phyloP scores from a whole-genome alignment of 2,888 invertebrate genomes.

The Stenurella melanura region DNA sequence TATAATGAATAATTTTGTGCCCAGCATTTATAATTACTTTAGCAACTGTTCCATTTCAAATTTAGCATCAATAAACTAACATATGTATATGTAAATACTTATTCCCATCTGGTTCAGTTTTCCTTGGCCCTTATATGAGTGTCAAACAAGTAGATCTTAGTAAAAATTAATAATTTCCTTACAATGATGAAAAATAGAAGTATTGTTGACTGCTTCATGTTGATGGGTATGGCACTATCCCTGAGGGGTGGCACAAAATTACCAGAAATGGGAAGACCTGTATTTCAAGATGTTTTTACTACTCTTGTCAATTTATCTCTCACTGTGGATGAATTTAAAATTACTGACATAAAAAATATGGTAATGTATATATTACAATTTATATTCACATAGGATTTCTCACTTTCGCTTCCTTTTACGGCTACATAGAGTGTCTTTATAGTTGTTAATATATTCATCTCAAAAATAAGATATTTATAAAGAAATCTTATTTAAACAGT shows the following conservation, averaged over 20 bases:
- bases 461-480: too few species aligned
- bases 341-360: constrained; percentile 53
- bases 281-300: constrained; percentile 53
- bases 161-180: neutral
- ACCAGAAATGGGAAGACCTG: constrained; percentile 56
- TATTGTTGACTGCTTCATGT: constrained; percentile 62
- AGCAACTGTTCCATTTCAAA: neutral
- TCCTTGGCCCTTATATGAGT: neutral
- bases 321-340: constrained; percentile 56
- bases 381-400: too few species aligned
- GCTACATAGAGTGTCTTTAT: too few species aligned
- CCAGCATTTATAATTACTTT: neutral
- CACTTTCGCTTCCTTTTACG: too few species aligned
- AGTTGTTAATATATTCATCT: too few species aligned
- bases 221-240: constrained; percentile 61
- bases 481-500: too few species aligned
- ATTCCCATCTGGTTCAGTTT: neutral
- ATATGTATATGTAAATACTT: too few species aligned
- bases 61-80: too few species aligned
- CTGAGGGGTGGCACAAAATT: constrained; percentile 53
- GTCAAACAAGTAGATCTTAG: neutral
- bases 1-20: neutral
- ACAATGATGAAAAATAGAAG: constrained; percentile 55
- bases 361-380: constrained; percentile 48
- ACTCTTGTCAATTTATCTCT: constrained; percentile 62